These are phyloP conservation scores for Chiloscyllium plagiosum DNA, from an alignment of 2,113 vertebrate species.

Conservation along the genomic window DNA sequence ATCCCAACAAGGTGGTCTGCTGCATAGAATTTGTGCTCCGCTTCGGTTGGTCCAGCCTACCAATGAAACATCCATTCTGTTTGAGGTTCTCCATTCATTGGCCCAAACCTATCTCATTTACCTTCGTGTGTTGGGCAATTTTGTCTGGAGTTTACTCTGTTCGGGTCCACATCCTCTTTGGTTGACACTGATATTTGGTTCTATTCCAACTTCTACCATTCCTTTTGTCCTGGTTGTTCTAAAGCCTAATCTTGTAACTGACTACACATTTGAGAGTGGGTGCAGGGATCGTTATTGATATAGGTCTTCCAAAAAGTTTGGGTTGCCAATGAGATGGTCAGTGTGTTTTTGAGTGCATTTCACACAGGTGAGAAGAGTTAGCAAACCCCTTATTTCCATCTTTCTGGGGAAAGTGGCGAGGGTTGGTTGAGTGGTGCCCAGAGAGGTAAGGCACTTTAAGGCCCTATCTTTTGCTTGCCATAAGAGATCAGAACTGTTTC, in stretches of 20 bases:
- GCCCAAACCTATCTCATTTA: too few relatives aligned
- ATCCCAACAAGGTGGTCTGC: too few relatives aligned
- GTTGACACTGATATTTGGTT: neutral
- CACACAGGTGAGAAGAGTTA: neutral
- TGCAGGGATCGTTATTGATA: neutral
- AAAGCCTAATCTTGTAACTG: neutral
- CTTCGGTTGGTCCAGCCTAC: too few relatives aligned
- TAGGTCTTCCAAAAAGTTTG: neutral
- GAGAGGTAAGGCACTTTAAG: neutral
- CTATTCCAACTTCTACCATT: neutral
- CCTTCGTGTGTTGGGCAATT: too few relatives aligned
- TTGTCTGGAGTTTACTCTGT: neutral
- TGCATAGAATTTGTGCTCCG: too few relatives aligned
- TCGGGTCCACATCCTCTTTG: neutral
- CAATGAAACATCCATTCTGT: too few relatives aligned
- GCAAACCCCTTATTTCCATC: neutral
- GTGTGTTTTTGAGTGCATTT: neutral
- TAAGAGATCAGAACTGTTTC: neutral
- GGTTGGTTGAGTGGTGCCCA: neutral
- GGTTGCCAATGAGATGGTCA: neutral
- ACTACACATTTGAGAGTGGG: too few relatives aligned
- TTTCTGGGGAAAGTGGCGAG: neutral
- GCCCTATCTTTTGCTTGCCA: neutral
- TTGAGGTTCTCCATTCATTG: too few relatives aligned
- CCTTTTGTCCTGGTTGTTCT: neutral